phyloP scores from a whole-genome alignment of 1,140 invertebrate species.

The Himalopsyche phryganea region DNA sequence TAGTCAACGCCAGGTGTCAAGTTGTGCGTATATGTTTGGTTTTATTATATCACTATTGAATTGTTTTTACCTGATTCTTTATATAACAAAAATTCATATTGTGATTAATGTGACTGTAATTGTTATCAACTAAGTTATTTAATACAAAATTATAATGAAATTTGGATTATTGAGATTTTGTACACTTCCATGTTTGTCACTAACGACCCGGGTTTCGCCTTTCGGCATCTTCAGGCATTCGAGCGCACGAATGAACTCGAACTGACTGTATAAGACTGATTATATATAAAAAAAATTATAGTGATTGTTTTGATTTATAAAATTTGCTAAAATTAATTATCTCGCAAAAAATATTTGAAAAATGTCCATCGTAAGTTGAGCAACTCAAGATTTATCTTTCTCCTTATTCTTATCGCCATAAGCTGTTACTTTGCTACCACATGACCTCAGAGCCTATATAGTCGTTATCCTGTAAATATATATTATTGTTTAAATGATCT shows the following conservation, averaged over 20 bases:
- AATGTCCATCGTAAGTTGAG: not conserved
- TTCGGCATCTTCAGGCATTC: too few species aligned
- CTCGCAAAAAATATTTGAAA: not conserved
- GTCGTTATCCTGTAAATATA: too few species aligned
- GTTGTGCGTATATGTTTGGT: constrained; percentile 19
- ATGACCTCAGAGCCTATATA: too few species aligned
- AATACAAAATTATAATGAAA: too few species aligned
- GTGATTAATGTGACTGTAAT: not conserved
- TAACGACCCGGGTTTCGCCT: too few species aligned
- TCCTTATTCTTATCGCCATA: too few species aligned
- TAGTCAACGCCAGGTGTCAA: constrained; percentile 30
- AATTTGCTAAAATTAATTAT: not conserved
- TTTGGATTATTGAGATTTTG: too few species aligned
- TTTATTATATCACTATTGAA: not conserved
- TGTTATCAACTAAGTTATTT: not conserved
- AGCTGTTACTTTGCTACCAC: too few species aligned
- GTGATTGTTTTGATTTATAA: not conserved
- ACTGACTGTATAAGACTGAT: too few species aligned
- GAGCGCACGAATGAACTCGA: too few species aligned
- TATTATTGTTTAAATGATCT: too few species aligned
- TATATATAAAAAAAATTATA: not conserved
- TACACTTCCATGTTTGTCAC: too few species aligned
- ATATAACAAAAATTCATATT: not conserved
- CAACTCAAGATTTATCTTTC: not conserved
- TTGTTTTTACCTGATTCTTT: not conserved